phyloP scores from a whole-genome alignment of 2,888 invertebrate species.

The Teleiodes luculella region DNA sequence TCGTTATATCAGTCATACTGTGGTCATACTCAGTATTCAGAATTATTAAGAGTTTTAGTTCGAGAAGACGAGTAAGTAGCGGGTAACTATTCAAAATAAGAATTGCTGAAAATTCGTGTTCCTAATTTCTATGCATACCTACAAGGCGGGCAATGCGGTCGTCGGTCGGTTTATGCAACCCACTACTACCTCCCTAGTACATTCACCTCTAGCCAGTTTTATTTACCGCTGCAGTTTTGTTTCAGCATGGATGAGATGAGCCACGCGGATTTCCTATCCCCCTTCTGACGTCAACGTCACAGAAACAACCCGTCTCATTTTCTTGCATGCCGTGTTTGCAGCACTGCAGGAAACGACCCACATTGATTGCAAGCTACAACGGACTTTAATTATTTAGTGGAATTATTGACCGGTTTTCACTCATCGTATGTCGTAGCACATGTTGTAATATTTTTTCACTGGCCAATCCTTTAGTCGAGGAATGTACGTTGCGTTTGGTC shows the following conservation, averaged over 20 bases:
- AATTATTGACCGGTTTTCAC: slow-evolving; percentile 1
- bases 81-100: no score
- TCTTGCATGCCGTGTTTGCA: background rate
- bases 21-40: no score
- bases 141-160: slow-evolving; percentile 42
- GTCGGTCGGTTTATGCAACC: slow-evolving; percentile 58
- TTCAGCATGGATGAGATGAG: slow-evolving; percentile 57
- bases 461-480: slow-evolving; percentile 17
- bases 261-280: slow-evolving; percentile 51
- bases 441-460: no score
- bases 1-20: no score
- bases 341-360: background rate
- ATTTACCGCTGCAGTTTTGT: slow-evolving; percentile 50
- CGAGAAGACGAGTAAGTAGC: no score
- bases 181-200: slow-evolving; percentile 54
- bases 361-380: background rate
- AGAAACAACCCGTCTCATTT: background rate
- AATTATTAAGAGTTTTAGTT: no score
- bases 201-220: slow-evolving; percentile 48
- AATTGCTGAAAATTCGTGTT: background rate
- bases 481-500: slow-evolving; percentile 34
- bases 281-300: slow-evolving; percentile 27
- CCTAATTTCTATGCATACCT: slow-evolving; percentile 14
- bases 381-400: background rate
- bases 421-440: no score